Conservation (phyloP, 2,797 vertebrate species). For the Xenopus petersii region DNA sequence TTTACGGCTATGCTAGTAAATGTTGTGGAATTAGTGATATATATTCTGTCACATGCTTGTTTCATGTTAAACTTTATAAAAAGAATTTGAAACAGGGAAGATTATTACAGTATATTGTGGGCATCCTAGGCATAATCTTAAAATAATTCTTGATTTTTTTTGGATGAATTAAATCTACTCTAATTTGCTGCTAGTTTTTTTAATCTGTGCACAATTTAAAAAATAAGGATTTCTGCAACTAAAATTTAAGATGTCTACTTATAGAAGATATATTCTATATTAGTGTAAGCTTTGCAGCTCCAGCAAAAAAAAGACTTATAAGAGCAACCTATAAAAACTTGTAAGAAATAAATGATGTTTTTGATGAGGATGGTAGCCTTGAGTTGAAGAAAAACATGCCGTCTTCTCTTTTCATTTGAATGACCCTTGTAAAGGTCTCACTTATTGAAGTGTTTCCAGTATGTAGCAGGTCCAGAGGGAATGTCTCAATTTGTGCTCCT, state of each 20-base stretch:
- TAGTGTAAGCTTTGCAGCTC: background rate
- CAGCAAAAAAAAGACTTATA: conserved; percentile 5
- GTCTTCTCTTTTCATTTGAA: conserved; percentile 57
- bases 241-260: background rate
- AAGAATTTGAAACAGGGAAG: no score
- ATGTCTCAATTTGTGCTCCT: conserved; percentile 58
- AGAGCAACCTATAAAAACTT: conserved; percentile 34
- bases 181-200: no score
- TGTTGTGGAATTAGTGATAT: no score
- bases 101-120: no score
- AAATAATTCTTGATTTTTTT: no score
- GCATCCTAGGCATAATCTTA: no score
- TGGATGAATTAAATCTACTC: no score
- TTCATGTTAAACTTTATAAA: no score
- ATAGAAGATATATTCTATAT: background rate
- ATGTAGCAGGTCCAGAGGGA: conserved; percentile 59
- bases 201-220: no score
- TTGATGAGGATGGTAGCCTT: conserved; percentile 58
- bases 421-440: conserved; percentile 63
- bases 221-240: background rate
- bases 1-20: no score
- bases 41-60: no score
- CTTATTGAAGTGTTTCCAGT: conserved; percentile 63
- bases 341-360: conserved; percentile 53
- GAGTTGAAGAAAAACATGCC: conserved; percentile 54